Base-by-base conservation (phyloP, 2,888 invertebrate species). In the Scaptomyza caliginosa region DNA sequence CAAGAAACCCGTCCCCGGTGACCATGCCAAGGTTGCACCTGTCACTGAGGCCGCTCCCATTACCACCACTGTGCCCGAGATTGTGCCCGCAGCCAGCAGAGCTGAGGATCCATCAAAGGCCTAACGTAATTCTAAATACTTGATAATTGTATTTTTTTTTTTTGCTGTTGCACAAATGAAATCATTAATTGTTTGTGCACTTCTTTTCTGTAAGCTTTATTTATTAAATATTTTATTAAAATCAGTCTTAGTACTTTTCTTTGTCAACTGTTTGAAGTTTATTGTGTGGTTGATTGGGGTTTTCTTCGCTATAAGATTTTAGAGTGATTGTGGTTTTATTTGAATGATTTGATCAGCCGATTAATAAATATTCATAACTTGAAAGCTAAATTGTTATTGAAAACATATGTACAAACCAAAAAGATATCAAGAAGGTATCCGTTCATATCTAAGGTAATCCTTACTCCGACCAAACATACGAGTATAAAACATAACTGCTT, bases 61-160 rank as follows among this genome's bases (percentile, higher is more conserved):
- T 11, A 43, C 56, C n/a, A 50, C 56, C 11, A 2, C 34, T 10
- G 50, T n/a, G 7, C 39, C 77, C 4, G 77, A 68, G 34, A 52
- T 59, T 26, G 32, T 55, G 1, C 26, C 81, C 5, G 17, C 42
- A 21, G 42, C 42, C 36, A 52, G 38, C 38, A 39, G 28, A 38
- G 51, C 52, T 42, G 74, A 58, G 39, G 63, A 81, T 54, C 81
- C 70, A 28, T 81, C 85, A 19, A 78, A 66, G 45, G 86, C 69
- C 16, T 86, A 77, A 54, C 26, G 11, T 30, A 23, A 36, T 8
- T 34, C 19, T 45, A 6, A 11, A 21, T 46, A 38, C 13, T 19
- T 38, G 19, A 19, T 7, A 32, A 59, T 59, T 46, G 19, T 32
- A 30, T 32, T 38, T 17, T 8, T 30, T 30, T n/a, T 51, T 24